Evolutionary conservation across 2,113 vertebrate genomes (phyloP), one percentile per base, ranked within the genome.

Genomic region (Callaeas wilsoni): DNA sequence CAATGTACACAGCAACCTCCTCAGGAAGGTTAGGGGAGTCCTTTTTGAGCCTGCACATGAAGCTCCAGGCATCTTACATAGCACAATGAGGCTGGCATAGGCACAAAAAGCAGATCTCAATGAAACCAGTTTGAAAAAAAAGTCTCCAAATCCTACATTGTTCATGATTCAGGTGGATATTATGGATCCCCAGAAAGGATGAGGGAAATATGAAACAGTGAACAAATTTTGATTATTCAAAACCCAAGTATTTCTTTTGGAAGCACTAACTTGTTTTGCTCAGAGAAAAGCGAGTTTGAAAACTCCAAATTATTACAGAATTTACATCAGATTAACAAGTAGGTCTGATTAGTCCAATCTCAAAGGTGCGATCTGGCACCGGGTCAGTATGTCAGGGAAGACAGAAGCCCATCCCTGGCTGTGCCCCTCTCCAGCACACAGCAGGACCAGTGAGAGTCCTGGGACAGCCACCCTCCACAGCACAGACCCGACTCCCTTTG

Each of bases 401-500:
- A 46, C 22, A 52, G 20, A 63, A 55, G 23, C 7, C 12, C 49
- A 20, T 29, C 32, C 8, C 7, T 44, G n/a, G 30, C 37, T 53
- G 53, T 77, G 64, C 23, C 25, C 4, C 15, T 25, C 39, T 64
- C 21, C 33, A 35, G 49, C 37, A 25, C 42, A 18, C 32, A 68
- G 47, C 42, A 63, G n/a, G 3, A 47, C 3, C 55, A 19, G 26
- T 13, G 10, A 19, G 50, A 6, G 20, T 12, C 13, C 41, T 22
- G 27, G 18, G 32, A 27, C 0, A 50, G 44, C 25, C 21, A 29
- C 47, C 9, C 20, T 20, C 15, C 44, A 7, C 12, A 19, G 41
- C 32, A 46, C 33, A 50, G 33, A 12, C 16, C 0, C 0, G 0
- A 8, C 12, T 15, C 27, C 13, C 12, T 18, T 12, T 46, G 9